phyloP scores from a whole-genome alignment of 2,888 invertebrate species.

The Nowickia ferox region DNA sequence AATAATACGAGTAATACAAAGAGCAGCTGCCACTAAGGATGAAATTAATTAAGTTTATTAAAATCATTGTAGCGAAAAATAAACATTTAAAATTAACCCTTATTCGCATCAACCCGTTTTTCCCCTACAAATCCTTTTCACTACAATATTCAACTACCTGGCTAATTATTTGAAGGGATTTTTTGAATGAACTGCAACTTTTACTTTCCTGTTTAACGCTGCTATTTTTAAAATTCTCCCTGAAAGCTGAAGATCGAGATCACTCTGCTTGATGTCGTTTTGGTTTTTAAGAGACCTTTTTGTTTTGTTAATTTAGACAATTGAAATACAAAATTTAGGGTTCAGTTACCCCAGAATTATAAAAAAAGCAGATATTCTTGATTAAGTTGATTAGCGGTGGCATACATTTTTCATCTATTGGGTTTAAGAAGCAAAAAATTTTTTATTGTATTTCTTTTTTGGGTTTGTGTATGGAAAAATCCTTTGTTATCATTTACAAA shows the following conservation, averaged over 20 bases:
- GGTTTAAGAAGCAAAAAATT: slow-evolving; percentile 34
- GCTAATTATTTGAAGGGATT: not conserved
- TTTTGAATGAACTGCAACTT: slow-evolving; percentile 40
- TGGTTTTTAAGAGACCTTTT: slow-evolving; percentile 1
- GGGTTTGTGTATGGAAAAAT: slow-evolving; percentile 38
- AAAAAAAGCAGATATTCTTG: slow-evolving; percentile 28
- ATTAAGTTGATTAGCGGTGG: slow-evolving; percentile 67
- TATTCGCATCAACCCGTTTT: not conserved
- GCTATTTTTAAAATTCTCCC: not conserved
- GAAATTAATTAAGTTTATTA: slow-evolving; percentile 32
- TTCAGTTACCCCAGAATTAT: slow-evolving; percentile 46
- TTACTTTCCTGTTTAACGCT: slow-evolving; percentile 40
- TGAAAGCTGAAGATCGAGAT: slow-evolving; percentile 49
- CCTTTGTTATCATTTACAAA: slow-evolving; percentile 54
- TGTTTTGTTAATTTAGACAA: slow-evolving; percentile 1
- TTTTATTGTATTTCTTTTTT: slow-evolving; percentile 29
- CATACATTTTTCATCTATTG: slow-evolving; percentile 24
- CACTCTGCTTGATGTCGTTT: slow-evolving; percentile 43
- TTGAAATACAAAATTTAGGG: slow-evolving; percentile 51
- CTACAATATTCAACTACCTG: slow-evolving; percentile 51
- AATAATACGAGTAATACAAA: not conserved
- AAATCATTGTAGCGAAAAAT: slow-evolving; percentile 51
- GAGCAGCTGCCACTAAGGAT: slow-evolving; percentile 51
- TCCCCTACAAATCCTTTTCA: slow-evolving; percentile 12
- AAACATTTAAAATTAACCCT: slow-evolving; percentile 46